Base-by-base conservation (phyloP, 2,113 vertebrate genomes). In the Centropus unirufus region DNA sequence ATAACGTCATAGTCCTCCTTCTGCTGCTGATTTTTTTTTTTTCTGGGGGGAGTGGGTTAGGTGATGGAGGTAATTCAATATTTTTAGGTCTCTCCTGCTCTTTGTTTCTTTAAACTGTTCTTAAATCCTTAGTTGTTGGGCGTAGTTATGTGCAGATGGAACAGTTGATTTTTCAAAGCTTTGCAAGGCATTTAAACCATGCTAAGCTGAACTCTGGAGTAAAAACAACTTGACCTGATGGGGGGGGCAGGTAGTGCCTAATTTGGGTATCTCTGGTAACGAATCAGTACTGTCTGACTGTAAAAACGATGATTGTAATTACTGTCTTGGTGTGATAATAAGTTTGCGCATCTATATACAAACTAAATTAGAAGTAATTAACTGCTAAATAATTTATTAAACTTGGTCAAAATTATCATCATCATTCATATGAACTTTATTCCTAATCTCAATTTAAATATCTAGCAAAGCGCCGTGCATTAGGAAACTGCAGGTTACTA, bases 321-420 rank as follows among this genome's bases (percentile, higher is more conserved):
- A 81, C 72, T 55, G 27, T 15, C 51, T 83, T 77, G 30, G 55
- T 75, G 64, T 67, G 61, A 85, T 75, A 88, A 89, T 72, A 92
- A 69, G 47, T 52, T 83, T 88, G 16, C 16, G 40, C 30, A 61
- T 63, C 42, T 92, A 68, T 90, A 70, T 61, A 83, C 64, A 74
- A 85, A 83, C 64, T 61, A 75, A 90, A 83, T 54, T 70, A 51
- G 72, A 75, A 90, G 16, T 73, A 83, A 86, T 94, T 87, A 75
- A 30, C 55, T 92, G 14, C 24, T 96, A 89, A 93, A 78, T 86
- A 59, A 83, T 72, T 80, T 90, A 87, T 86, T 94, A 75, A 89
- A 83, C 40, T 57, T 86, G 85, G 79, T 63, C 55, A 70, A 76
- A 94, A 78, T 88, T 52, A 74, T 90, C 9, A 18, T 89, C 9